Evolutionary conservation across 2,797 vertebrate species (phyloP), one percentile per base, ranked within the genome.

Genomic region (Xyrichtys novacula): DNA sequence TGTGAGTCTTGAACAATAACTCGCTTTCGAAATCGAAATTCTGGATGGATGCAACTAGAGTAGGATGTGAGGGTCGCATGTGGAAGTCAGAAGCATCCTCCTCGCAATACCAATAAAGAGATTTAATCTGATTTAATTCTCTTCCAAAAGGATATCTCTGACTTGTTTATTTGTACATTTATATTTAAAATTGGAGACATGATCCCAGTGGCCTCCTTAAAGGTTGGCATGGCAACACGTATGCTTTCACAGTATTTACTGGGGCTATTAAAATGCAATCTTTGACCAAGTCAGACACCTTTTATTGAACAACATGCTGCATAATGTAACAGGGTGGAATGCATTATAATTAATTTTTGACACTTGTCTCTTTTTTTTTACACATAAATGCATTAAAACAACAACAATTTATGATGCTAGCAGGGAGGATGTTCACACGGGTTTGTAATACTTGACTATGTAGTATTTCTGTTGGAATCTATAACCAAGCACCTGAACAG

Each of bases 391-490:
- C 43, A 31, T 60, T 11, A 48, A 17, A 19, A 12, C 20, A 32
- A 40, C 43, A 48, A 56, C 15, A 20, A 2, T 4, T 11, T 60
- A 7, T 31, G 2, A 26, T 2, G 23, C 42, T 15, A 17, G 28
- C 12, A 23, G 5, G 3, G 54, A 31, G 19, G n/a, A 22, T 54
- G 22, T 44, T 34, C 55, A 49, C n/a, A 16, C 14, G 14, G n/a
- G n/a, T 23, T 43, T 56, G 40, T 36, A 26, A 52, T 49, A 48
- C 44, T 74, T 65, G 19, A 22, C 23, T 26, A 79, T 71, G 46
- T 55, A 7, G 10, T 47, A 20, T 71, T 83, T 74, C 77, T 75
- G 31, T 47, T 72, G 39, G 10, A 78, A 76, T 64, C 23, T 42
- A 43, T 29, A 49, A 23, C 14, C 39, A 70, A 62, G 60, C 32